Conservation (phyloP, 2,888 invertebrate species). For the Eueremaeus valkanovi region DNA sequence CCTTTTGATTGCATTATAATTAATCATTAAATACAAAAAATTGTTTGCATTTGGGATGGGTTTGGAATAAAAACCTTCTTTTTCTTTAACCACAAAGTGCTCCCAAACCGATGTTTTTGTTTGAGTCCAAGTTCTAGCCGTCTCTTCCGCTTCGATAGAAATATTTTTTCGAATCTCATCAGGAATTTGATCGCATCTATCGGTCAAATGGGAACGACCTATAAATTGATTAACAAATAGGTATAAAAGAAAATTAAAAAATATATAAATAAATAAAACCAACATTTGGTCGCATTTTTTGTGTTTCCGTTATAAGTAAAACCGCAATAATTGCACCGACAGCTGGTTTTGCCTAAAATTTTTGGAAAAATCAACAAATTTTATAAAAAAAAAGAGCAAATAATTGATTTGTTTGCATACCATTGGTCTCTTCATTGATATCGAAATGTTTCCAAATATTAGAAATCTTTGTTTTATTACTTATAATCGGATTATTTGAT, state of each 20-base stretch:
- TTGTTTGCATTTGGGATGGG: background rate
- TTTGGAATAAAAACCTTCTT: slow-evolving; percentile 4
- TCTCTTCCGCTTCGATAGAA: background rate
- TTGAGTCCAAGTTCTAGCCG: slow-evolving; percentile 34
- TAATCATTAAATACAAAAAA: background rate
- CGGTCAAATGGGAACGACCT: slow-evolving; percentile 33
- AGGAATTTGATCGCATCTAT: slow-evolving; percentile 34
- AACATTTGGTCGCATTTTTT: slow-evolving; percentile 39
- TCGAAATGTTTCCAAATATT: slow-evolving; percentile 36
- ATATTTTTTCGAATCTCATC: slow-evolving; percentile 3
- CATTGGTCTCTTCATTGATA: slow-evolving; percentile 27
- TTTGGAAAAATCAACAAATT: too few relatives aligned
- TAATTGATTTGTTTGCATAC: background rate
- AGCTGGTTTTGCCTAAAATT: slow-evolving; percentile 35
- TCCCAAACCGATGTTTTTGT: slow-evolving; percentile 32
- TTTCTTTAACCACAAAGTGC: background rate
- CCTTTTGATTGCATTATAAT: background rate
- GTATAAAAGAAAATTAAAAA: too few relatives aligned
- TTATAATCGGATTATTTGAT: background rate
- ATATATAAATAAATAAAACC: too few relatives aligned
- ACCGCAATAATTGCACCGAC: slow-evolving; percentile 34
- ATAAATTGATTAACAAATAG: too few relatives aligned
- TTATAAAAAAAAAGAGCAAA: background rate
- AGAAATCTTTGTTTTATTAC: background rate
- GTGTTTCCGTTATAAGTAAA: background rate